Conservation (phyloP, 2,888 invertebrate species). For the Rugalucina vietnamica region DNA sequence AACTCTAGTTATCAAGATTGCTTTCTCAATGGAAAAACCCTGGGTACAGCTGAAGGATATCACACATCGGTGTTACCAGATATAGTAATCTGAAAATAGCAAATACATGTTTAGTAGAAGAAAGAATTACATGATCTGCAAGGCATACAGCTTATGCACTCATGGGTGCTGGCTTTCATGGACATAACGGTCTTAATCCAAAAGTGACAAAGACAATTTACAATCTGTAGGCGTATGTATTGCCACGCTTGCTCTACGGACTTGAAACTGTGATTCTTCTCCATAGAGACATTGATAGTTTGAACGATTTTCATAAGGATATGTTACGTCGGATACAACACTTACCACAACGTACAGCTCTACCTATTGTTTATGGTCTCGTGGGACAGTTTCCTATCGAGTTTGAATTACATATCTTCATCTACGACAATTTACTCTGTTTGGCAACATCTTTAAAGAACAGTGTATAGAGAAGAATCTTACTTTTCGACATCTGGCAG, state of each 20-base stretch:
- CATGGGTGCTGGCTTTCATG: slow-evolving; percentile 16
- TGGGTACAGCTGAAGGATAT: neutral
- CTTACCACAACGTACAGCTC: neutral
- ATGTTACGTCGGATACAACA: neutral
- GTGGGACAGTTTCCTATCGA: neutral
- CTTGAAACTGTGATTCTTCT: neutral
- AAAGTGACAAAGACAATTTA: neutral
- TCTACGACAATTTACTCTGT: neutral
- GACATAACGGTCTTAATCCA: neutral
- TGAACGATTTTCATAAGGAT: neutral
- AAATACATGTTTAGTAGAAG: neutral
- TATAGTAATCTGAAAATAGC: neutral
- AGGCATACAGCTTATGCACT: slow-evolving; percentile 13
- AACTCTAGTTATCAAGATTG: neutral
- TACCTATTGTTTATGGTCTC: neutral
- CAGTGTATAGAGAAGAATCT: neutral
- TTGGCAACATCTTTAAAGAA: too few species aligned
- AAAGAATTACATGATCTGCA: neutral
- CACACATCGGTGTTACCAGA: neutral
- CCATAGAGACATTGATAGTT: neutral
- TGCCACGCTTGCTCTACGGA: slow-evolving; percentile 1
- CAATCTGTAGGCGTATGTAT: neutral
- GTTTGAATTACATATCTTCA: neutral
- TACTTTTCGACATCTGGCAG: neutral
- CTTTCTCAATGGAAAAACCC: neutral